Base-by-base conservation (phyloP, 2,888 invertebrate genomes). In the Catocala nupta region DNA sequence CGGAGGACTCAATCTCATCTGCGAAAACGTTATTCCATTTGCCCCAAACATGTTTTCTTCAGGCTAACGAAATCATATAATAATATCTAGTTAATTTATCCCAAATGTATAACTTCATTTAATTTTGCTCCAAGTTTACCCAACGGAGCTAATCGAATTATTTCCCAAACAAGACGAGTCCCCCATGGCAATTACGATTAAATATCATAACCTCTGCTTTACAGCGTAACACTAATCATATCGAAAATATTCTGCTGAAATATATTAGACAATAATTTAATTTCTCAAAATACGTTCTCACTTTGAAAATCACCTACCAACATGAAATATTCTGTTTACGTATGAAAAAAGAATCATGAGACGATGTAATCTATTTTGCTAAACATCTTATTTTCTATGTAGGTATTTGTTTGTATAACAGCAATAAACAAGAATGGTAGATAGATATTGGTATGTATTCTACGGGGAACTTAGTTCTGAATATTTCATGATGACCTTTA, bases 191-290 rank as follows among this genome's bases (percentile, higher is more conserved):
- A 90, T 88, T 90, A 90, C 81, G 84, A 88, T 90, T 87, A 90
- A 84, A 83, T 85, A 85, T 84, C 82, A 83, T 84, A 84, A 85
- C 85, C 55, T 88, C 81, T 86, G 86, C 82, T 88, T 89, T 87
- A 90, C 90, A 91, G 90, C 90, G 81, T 80, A 89, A 88, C 86
- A 87, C 90, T 92, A 92, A 84, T 88, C 75, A 89, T 89, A 91
- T 91, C 88, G 90, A 92, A 92, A 92, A 93, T 91, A 92, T 89
- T 84, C 79, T 88, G 89, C 84, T 88, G 88, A 88, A 91, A 88
- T 88, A 89, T 82, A 84, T 89, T 85, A 89, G 86, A 88, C 80
- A 87, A 89, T 87, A 87, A 87, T 88, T 80, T 71, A 88, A 84
- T 81, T 55, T 89, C 88, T 84, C 87, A 89, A 90, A 90, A 89